A percentile compares a stretch with the other conserved stretches of the same genome.
Evolutionary conservation across 2,888 invertebrate genomes (phyloP).

Genomic region (Trichacis sp.): DNA sequence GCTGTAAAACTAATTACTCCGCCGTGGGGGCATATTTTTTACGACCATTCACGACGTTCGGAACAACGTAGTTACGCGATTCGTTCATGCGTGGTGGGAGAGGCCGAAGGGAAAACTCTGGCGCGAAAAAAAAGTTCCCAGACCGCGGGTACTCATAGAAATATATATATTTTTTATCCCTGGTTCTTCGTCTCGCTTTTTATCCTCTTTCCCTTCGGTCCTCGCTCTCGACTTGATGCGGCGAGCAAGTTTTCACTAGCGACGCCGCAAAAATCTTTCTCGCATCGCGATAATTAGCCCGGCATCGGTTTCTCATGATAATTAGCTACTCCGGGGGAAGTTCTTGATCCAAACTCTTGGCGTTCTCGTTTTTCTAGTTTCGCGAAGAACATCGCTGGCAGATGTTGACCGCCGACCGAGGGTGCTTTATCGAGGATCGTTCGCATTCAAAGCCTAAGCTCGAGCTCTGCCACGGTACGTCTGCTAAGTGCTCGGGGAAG

Average conservation of each 20-base stretch:
- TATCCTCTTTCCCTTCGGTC: conserved; percentile 39
- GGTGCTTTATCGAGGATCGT: conserved; percentile 42
- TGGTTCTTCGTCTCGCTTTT: conserved; percentile 22
- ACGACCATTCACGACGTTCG: conserved; percentile 41
- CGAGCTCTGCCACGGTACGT: conserved; percentile 19
- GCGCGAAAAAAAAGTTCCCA: conserved; percentile 34
- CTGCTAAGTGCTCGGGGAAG: conserved; percentile 43
- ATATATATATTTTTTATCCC: conserved; percentile 30
- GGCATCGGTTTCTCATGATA: conserved; percentile 50
- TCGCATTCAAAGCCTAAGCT: conserved; percentile 41
- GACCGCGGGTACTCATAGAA: conserved; percentile 40
- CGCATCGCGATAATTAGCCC: conserved; percentile 49
- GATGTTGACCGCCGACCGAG: conserved; percentile 40
- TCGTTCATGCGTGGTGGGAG: conserved; percentile 44
- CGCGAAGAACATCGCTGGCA: conserved; percentile 37
- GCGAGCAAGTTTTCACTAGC: conserved; percentile 37
- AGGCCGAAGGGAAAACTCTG: conserved; percentile 42
- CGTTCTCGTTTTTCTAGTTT: conserved; percentile 26
- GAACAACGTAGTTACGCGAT: conserved; percentile 44
- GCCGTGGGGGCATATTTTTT: conserved; percentile 37
- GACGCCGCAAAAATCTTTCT: conserved; percentile 45
- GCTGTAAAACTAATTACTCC: conserved; percentile 37
- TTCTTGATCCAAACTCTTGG: conserved; percentile 47
- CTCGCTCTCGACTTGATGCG: conserved; percentile 35
- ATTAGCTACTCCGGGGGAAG: conserved; percentile 47